A percentile compares a stretch with the other conserved stretches of the same genome.
These are phyloP conservation scores for Cynodonichthys magdalenae DNA, from an alignment of 2,797 vertebrate genomes.

Conservation along the genomic window DNA sequence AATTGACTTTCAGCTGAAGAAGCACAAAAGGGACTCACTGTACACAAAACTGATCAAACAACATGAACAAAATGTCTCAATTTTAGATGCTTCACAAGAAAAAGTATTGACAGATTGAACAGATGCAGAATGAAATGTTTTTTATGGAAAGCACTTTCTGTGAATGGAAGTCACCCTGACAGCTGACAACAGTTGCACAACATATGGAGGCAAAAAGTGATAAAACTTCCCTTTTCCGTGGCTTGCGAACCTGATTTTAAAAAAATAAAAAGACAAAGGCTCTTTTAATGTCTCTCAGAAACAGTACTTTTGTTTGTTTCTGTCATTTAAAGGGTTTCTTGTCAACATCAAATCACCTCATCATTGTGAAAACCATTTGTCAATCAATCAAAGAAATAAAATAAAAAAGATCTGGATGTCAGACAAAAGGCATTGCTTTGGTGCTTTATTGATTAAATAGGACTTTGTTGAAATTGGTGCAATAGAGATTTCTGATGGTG, in stretches of 20 bases:
- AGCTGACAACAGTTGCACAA: constrained; percentile 62
- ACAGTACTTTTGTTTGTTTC: constrained; percentile 26
- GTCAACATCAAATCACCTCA: constrained; percentile 42
- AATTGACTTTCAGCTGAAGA: constrained; percentile 44
- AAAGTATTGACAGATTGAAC: constrained; percentile 28
- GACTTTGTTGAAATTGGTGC: constrained; percentile 22
- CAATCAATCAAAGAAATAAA: constrained; percentile 28
- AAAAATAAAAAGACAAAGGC: constrained; percentile 47
- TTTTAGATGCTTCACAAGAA: constrained; percentile 21
- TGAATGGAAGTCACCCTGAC: constrained; percentile 56
- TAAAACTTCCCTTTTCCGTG: constrained; percentile 53
- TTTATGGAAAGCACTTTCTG: constrained; percentile 33
- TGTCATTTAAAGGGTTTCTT: constrained; percentile 46
- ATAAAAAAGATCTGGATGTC: constrained; percentile 24
- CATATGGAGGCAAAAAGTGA: constrained; percentile 47
- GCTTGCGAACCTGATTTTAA: constrained; percentile 45
- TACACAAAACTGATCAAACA: constrained; percentile 29
- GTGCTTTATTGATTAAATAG: constrained; percentile 38
- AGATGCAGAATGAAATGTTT: constrained; percentile 33
- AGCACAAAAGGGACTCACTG: constrained; percentile 17
- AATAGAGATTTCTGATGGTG: constrained; percentile 26
- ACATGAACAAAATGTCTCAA: constrained; percentile 35
- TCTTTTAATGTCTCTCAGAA: constrained; percentile 49
- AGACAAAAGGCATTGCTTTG: constrained; percentile 39
- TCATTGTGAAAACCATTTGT: constrained; percentile 41